Conservation (phyloP, 2,888 invertebrate genomes). For the Lissonota sp. region DNA sequence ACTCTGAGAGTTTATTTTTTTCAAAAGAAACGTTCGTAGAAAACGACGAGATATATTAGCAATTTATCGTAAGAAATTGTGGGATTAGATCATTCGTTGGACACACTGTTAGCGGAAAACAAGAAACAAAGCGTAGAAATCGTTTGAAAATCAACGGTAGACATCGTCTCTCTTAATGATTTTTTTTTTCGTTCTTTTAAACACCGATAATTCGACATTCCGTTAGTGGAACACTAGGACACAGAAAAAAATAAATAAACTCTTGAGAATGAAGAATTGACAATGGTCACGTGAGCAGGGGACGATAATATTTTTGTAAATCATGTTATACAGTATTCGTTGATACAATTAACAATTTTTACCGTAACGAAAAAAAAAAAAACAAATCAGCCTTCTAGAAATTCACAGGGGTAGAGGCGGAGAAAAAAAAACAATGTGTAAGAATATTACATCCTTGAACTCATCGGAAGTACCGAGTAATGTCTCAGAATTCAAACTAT, state of each 20-base stretch:
- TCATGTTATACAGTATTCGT: slow-evolving; percentile 72
- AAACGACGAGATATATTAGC: slow-evolving; percentile 22
- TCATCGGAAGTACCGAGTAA: slow-evolving; percentile 14
- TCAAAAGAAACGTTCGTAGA: slow-evolving; percentile 12
- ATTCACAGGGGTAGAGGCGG: slow-evolving; percentile 1
- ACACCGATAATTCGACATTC: slow-evolving; percentile 56
- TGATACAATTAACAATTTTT: slow-evolving; percentile 54
- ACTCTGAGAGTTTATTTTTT: slow-evolving; percentile 51
- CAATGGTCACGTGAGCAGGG: slow-evolving; percentile 33
- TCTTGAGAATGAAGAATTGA: slow-evolving; percentile 25
- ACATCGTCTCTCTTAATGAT: slow-evolving; percentile 11
- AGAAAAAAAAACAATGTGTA: slow-evolving; percentile 1
- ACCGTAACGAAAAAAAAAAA: slow-evolving; percentile 28
- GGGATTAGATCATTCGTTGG: slow-evolving; percentile 5
- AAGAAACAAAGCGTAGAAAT: slow-evolving; percentile 38
- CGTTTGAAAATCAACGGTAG: slow-evolving; percentile 12
- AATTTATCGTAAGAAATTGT: neutral
- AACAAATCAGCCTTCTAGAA: slow-evolving; percentile 32
- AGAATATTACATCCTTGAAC: slow-evolving; percentile 1
- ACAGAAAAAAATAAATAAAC: slow-evolving; percentile 18
- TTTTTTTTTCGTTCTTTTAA: slow-evolving; percentile 34
- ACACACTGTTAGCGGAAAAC: too few relatives aligned
- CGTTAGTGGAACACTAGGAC: slow-evolving; percentile 41
- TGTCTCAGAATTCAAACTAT: slow-evolving; percentile 22
- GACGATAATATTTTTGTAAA: slow-evolving; percentile 74